These are phyloP conservation scores for Pterocles burchelli DNA, from an alignment of 2,113 vertebrate genomes.

Conservation along the genomic window DNA sequence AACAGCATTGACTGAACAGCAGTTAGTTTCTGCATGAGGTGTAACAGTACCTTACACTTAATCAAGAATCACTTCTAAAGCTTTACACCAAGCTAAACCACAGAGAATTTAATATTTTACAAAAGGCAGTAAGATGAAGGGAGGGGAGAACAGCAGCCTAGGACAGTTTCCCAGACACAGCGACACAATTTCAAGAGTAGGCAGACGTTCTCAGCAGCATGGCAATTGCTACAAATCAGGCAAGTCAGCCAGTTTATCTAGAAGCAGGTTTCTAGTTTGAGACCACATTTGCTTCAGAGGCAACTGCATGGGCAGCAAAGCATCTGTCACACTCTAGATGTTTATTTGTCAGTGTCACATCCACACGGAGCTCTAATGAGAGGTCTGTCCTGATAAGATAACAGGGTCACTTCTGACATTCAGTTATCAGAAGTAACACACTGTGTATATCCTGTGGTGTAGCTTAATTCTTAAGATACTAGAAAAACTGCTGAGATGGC, in stretches of 20 bases:
- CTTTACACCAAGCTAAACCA: neutral
- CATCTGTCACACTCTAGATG: neutral
- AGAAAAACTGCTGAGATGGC: neutral
- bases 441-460: neutral
- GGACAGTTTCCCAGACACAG: neutral
- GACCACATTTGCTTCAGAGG: neutral
- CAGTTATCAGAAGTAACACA: neutral
- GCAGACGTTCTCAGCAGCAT: neutral
- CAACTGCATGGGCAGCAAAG: neutral
- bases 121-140: neutral
- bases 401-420: neutral
- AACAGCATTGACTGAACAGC: neutral
- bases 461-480: neutral
- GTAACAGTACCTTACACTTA: neutral
- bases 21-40: neutral
- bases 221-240: neutral
- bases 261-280: neutral
- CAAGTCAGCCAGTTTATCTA: neutral
- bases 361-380: neutral
- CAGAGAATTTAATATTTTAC: neutral
- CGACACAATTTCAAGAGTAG: neutral
- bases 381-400: neutral
- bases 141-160: neutral
- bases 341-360: neutral
- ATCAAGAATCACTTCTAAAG: neutral